Evolutionary conservation across 2,888 invertebrate genomes (phyloP), one percentile per base, ranked within the genome.

Genomic region (Microplitis deprimator): DNA sequence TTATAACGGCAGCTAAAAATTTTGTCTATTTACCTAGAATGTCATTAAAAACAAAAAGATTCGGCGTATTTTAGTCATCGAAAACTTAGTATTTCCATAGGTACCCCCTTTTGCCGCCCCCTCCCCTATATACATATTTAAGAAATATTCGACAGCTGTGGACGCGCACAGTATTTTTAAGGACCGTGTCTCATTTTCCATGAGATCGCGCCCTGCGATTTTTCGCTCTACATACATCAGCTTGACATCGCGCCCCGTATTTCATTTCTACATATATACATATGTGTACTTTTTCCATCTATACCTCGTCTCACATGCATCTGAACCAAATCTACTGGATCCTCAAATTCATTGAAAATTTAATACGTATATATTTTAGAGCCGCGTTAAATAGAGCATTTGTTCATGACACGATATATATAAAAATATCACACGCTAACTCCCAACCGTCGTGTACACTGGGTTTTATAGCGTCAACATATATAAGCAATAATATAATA

Each of bases 121-220:
- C n/a, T n/a, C n/a, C n/a, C n/a, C n/a, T n/a, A 29, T 29, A 29
- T 29, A 29, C 29, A 29, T 29, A 29, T 29, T 29, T 29, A 29
- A 29, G 29, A 29, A 29, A 67, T 10, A 20, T 20, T n/a, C 10
- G 67, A 59, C 60, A 60, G 60, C 70, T 70, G 70, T n/a, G 6
- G 29, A 7, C 6, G 16, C 6, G 6, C 50, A 50, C 13, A 39
- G 20, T n/a, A 67, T 67, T 62, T 17, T 50, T 13, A 50, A 50
- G 50, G 13, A 50, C 50, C 50, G 50, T 50, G 50, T 50, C 50
- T 50, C 50, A 50, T 59, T 70, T 70, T 70, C 60, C n/a, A 17
- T 40, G 20, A 16, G 17, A 71, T 61, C 60, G 60, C 71, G 71
- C 71, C 71, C 62, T 16, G 17, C 62, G 39, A 72, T 72, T 72